Evolutionary conservation across 2,113 vertebrate genomes (phyloP).

Genomic region (Pomatorhinus ruficollis): DNA sequence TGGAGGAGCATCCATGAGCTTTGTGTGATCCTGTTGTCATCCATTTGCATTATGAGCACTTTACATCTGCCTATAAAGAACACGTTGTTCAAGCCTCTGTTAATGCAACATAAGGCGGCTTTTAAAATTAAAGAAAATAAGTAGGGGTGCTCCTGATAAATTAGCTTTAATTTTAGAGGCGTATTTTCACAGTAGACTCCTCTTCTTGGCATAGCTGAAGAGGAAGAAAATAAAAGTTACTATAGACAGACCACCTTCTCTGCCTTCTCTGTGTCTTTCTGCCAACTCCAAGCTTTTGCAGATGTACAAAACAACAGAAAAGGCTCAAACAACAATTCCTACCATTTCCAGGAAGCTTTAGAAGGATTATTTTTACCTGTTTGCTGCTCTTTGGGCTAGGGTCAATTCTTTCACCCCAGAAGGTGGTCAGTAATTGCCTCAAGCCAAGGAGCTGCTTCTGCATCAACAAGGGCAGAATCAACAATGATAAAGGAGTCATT

Average conservation of each 20-base stretch:
- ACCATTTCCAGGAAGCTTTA: not conserved
- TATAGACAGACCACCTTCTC: not conserved
- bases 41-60: not conserved
- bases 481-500: not conserved
- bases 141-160: not conserved
- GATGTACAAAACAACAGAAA: not conserved
- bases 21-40: not conserved
- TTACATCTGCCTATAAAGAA: not conserved
- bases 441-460: not conserved
- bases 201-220: not conserved
- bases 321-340: not conserved
- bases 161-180: not conserved
- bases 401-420: not conserved
- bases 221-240: not conserved
- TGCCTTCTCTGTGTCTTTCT: not conserved
- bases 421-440: not conserved
- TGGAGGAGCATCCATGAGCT: rapidly evolving
- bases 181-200: not conserved
- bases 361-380: not conserved
- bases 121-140: not conserved
- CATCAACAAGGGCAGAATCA: not conserved
- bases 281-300: not conserved
- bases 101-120: not conserved
- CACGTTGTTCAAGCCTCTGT: not conserved
- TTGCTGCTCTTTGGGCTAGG: not conserved